Evolutionary conservation across 2,797 vertebrate genomes (phyloP), one percentile per base, ranked within the genome.

Genomic region (Takifugu ocellatus): DNA sequence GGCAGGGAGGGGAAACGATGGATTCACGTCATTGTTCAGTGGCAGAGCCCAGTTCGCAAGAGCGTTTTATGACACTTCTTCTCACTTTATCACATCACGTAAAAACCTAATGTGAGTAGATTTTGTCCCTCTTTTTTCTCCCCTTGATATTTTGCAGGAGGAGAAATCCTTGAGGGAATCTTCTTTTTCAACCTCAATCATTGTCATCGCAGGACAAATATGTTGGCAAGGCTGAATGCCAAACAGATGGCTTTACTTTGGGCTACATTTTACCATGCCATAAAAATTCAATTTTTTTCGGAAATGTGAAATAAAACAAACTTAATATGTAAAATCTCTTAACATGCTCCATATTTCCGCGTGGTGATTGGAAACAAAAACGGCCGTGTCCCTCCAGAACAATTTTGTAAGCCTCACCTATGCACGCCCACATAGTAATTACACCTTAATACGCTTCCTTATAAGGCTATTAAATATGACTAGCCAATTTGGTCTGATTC

Each of bases 221-320:
- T 70, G 77, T 77, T 84, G 82, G 84, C 77, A 74, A 65, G 75
- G 59, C 70, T 66, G 61, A 89, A 90, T 70, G 77, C 84, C 79
- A 87, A 90, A 87, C 92, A 92, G 78, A 91, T 92, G 85, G 84
- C 88, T 87, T 84, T 71, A 75, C 87, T 86, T 82, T 73, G 64
- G 74, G 68, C 81, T 64, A 66, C 72, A 63, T 87, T 90, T 90
- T 81, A 88, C 86, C 87, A 77, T 78, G 66, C 81, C 83, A 76
- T 90, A 87, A 92, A 90, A 78, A 66, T 73, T 83, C 52, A 69
- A 21, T 81, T 88, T 85, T 39, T 63, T 87, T 65, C 81, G 82
- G 87, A 90, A 90, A 90, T 86, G 77, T 84, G 78, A 90, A 89
- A 89, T 90, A 83, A 90, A 85, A 79, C 59, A 42, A 76, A 87